A percentile compares a stretch with the other conserved stretches of the same genome.
These are phyloP conservation scores for Sus scrofa DNA, from an alignment of 2,113 vertebrate species.

Conservation along the genomic window DNA sequence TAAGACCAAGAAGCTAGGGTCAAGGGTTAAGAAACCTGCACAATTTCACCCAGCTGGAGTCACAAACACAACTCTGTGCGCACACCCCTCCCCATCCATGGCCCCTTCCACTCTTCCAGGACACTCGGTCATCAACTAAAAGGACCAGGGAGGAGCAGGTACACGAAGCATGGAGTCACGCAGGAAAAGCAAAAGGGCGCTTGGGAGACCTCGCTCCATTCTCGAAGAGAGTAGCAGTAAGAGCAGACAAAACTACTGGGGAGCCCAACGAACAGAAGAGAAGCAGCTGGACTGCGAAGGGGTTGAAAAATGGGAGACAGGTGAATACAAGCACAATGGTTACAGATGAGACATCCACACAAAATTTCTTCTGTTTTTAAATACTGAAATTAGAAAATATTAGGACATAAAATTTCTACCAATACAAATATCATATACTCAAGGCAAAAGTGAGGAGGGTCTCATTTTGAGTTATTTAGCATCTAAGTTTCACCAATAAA, in stretches of 20 bases:
- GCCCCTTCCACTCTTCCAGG: not conserved
- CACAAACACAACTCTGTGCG: not conserved
- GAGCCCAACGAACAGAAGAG: not conserved
- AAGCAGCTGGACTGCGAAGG: not conserved
- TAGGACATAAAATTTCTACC: not conserved
- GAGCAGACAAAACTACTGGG: too few relatives aligned
- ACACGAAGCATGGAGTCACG: not conserved
- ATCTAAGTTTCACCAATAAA: slow-evolving; percentile 36
- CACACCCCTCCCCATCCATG: too few relatives aligned
- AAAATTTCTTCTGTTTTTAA: not conserved
- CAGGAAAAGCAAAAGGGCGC: not conserved
- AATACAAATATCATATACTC: not conserved
- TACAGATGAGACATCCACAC: not conserved
- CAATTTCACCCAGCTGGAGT: too few relatives aligned
- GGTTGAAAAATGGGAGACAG: too few relatives aligned
- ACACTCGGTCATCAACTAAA: not conserved
- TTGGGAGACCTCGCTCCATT: not conserved
- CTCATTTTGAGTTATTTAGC: slow-evolving; percentile 31
- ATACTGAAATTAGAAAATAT: not conserved
- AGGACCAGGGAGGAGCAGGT: not conserved
- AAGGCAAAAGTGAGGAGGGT: not conserved
- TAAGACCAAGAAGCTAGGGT: not conserved
- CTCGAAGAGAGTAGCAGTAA: not conserved
- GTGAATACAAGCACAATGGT: not conserved
- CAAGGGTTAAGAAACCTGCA: not conserved